Evolutionary conservation across 2,113 vertebrate species (phyloP), one percentile per base, ranked within the genome.

Genomic region (Lophura nycthemera): DNA sequence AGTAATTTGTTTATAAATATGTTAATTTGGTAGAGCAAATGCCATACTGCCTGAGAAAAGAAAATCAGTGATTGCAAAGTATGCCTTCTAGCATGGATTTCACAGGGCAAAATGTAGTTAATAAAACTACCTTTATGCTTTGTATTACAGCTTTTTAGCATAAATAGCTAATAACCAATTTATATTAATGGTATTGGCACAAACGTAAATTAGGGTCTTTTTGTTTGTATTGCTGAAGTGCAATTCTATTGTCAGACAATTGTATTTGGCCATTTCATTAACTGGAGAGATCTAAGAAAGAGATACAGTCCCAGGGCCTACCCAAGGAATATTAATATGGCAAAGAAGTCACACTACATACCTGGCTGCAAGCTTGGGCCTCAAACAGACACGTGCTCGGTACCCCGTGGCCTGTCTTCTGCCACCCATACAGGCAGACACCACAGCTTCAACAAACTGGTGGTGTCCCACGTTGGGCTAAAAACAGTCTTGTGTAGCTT

Each of bases 101-200:
- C 93, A 92, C 52, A 87, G 74, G 92, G 83, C 63, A 95, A 96
- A 95, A 96, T 70, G 63, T 88, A 97, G 96, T 95, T 97, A 96
- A 97, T 96, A 96, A 97, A 98, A 96, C 92, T 95, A 97, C 96
- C 90, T 97, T 97, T 96, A 95, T 91, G 89, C 88, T 96, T 96
- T 97, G 89, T 97, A 95, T 93, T 95, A 95, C 82, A 93, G 79
- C 89, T 97, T 94, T 95, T 97, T 96, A 97, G 78, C 95, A 97
- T 97, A 97, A 97, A 96, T 57, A 96, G 93, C 92, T 97, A 97
- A 97, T 97, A 97, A 97, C 92, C 94, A 97, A 97, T 97, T 97
- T 97, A 93, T 95, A 97, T 97, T 97, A 96, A 97, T 91, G 72
- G 72, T 72, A 83, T 90, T 89, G 95, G 96, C 87, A 96, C 91